Percentiles rank a stretch among this genome's conserved stretches.
Evolutionary conservation across 2,797 vertebrate genomes (phyloP).

Genomic region (Neosilurus mollespiculum): DNA sequence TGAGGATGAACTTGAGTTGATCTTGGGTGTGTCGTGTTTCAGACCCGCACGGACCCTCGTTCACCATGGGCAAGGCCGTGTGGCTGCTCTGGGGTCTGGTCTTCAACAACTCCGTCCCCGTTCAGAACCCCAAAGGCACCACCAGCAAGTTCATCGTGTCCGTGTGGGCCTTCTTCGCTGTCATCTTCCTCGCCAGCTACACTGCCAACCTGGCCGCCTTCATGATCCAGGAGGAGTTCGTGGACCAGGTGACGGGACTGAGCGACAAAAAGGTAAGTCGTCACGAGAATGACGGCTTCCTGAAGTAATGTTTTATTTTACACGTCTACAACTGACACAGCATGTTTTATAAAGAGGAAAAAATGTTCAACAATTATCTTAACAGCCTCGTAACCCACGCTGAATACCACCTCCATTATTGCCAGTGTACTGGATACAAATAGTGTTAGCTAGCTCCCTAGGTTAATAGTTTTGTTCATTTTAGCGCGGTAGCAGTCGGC

Average conservation of each 20-base stretch:
- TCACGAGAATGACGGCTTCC: background rate
- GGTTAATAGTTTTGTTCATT: too few species aligned
- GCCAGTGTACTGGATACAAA: background rate
- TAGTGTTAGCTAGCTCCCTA: background rate
- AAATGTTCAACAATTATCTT: background rate
- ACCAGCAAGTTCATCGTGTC: conserved; percentile 99
- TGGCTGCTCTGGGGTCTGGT: conserved; percentile 98
- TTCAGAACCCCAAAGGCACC: conserved; percentile 95
- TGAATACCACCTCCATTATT: background rate
- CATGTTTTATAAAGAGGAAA: background rate
- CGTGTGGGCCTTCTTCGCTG: conserved; percentile 97
- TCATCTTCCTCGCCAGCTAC: conserved; percentile 98
- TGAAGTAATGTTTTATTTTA: background rate
- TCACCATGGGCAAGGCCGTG: conserved; percentile 95
- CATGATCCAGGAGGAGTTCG: conserved; percentile 99
- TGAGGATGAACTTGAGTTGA: background rate
- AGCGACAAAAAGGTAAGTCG: conserved; percentile 92
- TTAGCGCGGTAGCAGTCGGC: too few species aligned
- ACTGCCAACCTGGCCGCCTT: conserved; percentile 98
- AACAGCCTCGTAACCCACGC: background rate
- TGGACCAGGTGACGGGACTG: conserved; percentile 96
- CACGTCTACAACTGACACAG: background rate
- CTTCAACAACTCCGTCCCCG: conserved; percentile 98
- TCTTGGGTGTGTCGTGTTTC: conserved; percentile 20
- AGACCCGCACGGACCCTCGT: conserved; percentile 96